Conservation (phyloP, 2,113 vertebrate species). For the Siphamia tubifer region DNA sequence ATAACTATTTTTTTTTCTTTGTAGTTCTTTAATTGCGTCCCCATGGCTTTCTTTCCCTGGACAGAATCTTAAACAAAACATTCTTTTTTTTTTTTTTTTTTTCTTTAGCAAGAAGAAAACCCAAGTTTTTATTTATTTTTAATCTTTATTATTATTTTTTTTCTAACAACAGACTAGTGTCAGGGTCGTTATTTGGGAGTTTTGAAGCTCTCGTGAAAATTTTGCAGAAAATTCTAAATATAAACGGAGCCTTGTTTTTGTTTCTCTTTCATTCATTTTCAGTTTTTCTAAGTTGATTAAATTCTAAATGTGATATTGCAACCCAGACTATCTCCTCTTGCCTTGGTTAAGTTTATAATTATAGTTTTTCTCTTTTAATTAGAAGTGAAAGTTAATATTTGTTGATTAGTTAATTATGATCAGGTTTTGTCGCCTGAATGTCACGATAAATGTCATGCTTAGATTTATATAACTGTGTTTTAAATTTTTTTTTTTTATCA, state of each 20-base stretch:
- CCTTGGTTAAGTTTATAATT: background rate
- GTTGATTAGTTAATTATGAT: background rate
- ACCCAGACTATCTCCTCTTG: background rate
- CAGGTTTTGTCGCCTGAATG: background rate
- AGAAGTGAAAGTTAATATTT: background rate
- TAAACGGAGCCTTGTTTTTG: conserved; percentile 22
- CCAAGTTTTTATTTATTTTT: conserved; percentile 62
- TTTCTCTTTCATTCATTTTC: background rate
- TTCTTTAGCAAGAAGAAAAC: conserved; percentile 58
- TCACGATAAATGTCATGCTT: too few species aligned
- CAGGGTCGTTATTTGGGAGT: conserved; percentile 61
- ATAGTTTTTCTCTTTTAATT: background rate
- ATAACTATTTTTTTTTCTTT: conserved; percentile 83
- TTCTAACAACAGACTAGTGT: conserved; percentile 64
- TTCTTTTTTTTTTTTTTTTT: conserved; percentile 72
- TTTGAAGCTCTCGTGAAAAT: conserved; percentile 27
- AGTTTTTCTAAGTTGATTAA: background rate
- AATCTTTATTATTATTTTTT: conserved; percentile 33
- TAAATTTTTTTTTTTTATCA: too few species aligned
- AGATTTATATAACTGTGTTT: too few species aligned
- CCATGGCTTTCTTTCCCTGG: conserved; percentile 81
- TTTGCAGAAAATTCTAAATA: conserved; percentile 39
- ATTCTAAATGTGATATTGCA: background rate
- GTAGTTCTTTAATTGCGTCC: conserved; percentile 86
- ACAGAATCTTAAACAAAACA: conserved; percentile 83